Conservation (phyloP, 64 coral and sea anemone genomes). For the Pachyseris speciosa region DNA sequence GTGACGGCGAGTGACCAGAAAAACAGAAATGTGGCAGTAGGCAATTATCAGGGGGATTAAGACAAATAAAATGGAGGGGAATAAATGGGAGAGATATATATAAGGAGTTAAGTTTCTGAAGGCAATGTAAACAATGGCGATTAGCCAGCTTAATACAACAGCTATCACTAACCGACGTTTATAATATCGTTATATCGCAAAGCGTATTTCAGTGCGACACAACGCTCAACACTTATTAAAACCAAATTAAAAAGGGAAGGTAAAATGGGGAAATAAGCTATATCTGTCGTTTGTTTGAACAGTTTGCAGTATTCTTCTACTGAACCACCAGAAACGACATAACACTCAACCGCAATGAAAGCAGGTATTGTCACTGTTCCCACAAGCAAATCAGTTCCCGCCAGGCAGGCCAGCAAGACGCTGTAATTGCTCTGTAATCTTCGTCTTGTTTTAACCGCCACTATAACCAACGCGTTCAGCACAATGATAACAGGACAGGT, state of each 20-base stretch:
- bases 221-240: too few relatives aligned
- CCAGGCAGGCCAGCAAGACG: too few relatives aligned
- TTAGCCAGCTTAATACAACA: background rate
- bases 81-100: too few relatives aligned
- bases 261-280: too few relatives aligned
- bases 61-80: background rate
- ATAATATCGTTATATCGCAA: background rate
- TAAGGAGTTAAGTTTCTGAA: too few relatives aligned
- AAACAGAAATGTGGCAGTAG: background rate
- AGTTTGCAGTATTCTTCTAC: too few relatives aligned
- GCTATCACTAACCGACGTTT: background rate
- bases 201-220: background rate
- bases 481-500: too few relatives aligned
- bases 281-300: too few relatives aligned
- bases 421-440: background rate
- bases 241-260: too few relatives aligned
- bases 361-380: background rate
- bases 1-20: background rate
- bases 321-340: background rate
- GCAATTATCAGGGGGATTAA: background rate
- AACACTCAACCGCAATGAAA: background rate
- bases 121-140: too few relatives aligned
- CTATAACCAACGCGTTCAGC: too few relatives aligned
- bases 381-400: background rate
- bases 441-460: background rate